Conservation (phyloP, 2,888 invertebrate genomes). For the Phanerotoma sp. region DNA sequence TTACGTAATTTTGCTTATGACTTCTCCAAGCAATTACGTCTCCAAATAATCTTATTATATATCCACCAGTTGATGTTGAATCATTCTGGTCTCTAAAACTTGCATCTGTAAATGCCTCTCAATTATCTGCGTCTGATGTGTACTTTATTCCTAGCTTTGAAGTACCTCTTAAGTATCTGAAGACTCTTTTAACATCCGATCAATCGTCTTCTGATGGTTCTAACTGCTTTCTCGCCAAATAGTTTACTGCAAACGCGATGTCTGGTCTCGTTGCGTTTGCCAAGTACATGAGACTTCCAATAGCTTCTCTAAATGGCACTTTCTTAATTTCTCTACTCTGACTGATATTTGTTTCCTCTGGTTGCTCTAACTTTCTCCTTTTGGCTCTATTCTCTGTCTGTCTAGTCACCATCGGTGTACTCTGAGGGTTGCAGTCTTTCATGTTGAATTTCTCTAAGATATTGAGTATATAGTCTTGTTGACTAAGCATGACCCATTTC, state of each 20-base stretch:
- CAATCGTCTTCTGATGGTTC: constrained; percentile 18
- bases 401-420: constrained; percentile 26
- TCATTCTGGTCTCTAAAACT: constrained; percentile 22
- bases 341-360: neutral
- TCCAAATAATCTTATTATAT: constrained; percentile 20
- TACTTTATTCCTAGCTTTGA: constrained; percentile 15
- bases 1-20: constrained; percentile 18
- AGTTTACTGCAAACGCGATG: constrained; percentile 10
- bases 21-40: constrained; percentile 22
- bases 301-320: constrained; percentile 7
- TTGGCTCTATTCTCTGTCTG: constrained; percentile 21
- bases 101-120: constrained; percentile 18
- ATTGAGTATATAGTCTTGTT: constrained; percentile 27
- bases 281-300: constrained; percentile 6
- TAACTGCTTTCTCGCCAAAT: constrained; percentile 17
- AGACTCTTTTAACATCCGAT: constrained; percentile 18
- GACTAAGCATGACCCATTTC: constrained; percentile 22
- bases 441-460: constrained; percentile 25
- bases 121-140: neutral
- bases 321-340: neutral
- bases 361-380: constrained; percentile 4
- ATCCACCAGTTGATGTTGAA: constrained; percentile 21
- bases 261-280: constrained; percentile 5
- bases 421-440: constrained; percentile 19
- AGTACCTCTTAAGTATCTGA: constrained; percentile 17